Conservation (phyloP, 2,888 invertebrate species). For the Agrypnus murinus region DNA sequence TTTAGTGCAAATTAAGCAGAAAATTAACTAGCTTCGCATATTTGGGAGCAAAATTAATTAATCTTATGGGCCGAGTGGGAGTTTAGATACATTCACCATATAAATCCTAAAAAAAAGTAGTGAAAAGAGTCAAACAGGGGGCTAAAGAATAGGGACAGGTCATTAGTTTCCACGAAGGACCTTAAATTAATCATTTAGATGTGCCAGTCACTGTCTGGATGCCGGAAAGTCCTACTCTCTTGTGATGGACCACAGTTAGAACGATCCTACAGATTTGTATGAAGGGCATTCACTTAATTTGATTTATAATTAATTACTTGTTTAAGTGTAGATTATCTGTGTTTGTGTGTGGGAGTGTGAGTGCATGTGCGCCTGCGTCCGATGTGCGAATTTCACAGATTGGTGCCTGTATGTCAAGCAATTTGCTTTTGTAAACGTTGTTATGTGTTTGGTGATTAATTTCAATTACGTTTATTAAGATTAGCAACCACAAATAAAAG, state of each 20-base stretch:
- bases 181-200: constrained; percentile 27
- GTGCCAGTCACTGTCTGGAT: constrained; percentile 13
- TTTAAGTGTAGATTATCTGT: not conserved
- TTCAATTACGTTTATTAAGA: no score
- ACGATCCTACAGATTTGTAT: constrained; percentile 16
- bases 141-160: constrained; percentile 27
- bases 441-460: no score
- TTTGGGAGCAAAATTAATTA: constrained; percentile 3
- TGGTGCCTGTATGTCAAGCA: no score
- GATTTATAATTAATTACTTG: constrained; percentile 27
- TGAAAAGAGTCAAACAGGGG: constrained; percentile 8
- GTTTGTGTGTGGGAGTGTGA: not conserved
- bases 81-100: not conserved
- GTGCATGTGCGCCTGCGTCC: no score
- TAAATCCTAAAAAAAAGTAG: constrained; percentile 6
- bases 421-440: no score
- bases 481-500: no score
- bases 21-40: not conserved
- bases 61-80: not conserved
- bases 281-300: constrained; percentile 10
- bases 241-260: constrained; percentile 11
- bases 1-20: not conserved
- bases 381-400: no score
- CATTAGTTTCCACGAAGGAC: constrained; percentile 20
- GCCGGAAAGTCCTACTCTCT: constrained; percentile 3